These are phyloP conservation scores for Potamilus streckersoni DNA, from an alignment of 1,140 invertebrate species.

Conservation along the genomic window DNA sequence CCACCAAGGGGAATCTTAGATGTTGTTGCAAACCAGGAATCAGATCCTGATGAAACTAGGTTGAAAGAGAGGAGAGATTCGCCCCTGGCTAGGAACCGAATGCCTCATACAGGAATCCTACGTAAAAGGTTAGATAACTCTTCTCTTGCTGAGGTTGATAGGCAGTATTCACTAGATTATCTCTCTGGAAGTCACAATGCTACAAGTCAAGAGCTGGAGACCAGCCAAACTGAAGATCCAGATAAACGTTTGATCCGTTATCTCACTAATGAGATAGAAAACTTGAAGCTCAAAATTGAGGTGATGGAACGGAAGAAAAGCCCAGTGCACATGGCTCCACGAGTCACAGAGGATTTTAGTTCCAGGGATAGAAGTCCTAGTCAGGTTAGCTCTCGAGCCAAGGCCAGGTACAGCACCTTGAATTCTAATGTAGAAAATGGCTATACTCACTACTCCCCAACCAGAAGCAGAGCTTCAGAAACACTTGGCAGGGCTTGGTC, in stretches of 20 bases:
- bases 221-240: constrained; percentile 10
- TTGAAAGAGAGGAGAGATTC: constrained; percentile 12
- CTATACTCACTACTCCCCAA: constrained; percentile 16
- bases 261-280: constrained; percentile 48
- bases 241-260: constrained; percentile 32
- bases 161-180: no score
- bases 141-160: no score
- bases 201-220: no score
- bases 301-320: constrained; percentile 36
- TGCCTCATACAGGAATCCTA: no score
- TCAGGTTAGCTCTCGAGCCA: constrained; percentile 26
- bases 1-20: constrained; percentile 31
- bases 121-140: no score
- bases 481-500: constrained; percentile 17
- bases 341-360: constrained; percentile 10
- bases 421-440: constrained; percentile 15
- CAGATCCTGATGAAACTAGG: constrained; percentile 15
- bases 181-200: no score
- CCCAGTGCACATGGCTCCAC: constrained; percentile 11
- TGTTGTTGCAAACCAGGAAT: constrained; percentile 25
- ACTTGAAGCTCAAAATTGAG: constrained; percentile 45
- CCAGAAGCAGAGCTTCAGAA: constrained; percentile 22
- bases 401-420: constrained; percentile 15
- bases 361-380: constrained; percentile 24
- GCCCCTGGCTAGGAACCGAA: no score